Conservation (phyloP, 2,888 invertebrate genomes). For the Rhimphoctona megacephalus region DNA sequence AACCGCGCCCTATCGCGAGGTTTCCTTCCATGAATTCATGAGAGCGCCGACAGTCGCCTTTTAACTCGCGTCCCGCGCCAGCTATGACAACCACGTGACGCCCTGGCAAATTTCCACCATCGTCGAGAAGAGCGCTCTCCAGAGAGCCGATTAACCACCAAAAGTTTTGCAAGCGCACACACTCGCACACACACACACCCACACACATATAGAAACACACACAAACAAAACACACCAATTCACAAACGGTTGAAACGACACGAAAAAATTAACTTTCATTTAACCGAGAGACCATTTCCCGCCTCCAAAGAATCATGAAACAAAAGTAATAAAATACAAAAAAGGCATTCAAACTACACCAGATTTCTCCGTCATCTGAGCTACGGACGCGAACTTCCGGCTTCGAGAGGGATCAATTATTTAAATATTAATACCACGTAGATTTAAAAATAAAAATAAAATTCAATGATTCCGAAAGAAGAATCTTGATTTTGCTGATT, state of each 20-base stretch:
- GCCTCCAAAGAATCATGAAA: not conserved
- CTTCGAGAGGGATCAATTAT: slow-evolving; percentile 55
- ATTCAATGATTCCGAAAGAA: not conserved
- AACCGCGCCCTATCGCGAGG: slow-evolving; percentile 83
- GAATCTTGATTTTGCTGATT: not conserved
- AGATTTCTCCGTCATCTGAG: slow-evolving; percentile 31
- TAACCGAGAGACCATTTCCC: not conserved
- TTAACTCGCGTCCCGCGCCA: slow-evolving; percentile 75
- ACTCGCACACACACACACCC: not conserved
- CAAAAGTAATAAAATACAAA: not conserved
- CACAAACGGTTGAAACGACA: not conserved
- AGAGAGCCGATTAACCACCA: slow-evolving; percentile 39
- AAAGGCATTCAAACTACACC: not conserved
- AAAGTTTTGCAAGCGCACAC: slow-evolving; percentile 21
- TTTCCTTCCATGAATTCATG: slow-evolving; percentile 74
- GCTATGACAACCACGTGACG: slow-evolving; percentile 71
- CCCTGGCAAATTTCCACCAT: slow-evolving; percentile 66
- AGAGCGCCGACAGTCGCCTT: slow-evolving; percentile 76
- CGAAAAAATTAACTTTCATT: slow-evolving; percentile 4
- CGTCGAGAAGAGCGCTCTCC: slow-evolving; percentile 32
- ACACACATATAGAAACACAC: not conserved
- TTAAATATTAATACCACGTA: slow-evolving; percentile 4
- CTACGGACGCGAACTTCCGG: slow-evolving; percentile 23
- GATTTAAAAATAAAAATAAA: not conserved
- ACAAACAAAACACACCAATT: not conserved